These are phyloP conservation scores for Mus spretus DNA, from an alignment of 2,797 vertebrate genomes.

Conservation along the genomic window DNA sequence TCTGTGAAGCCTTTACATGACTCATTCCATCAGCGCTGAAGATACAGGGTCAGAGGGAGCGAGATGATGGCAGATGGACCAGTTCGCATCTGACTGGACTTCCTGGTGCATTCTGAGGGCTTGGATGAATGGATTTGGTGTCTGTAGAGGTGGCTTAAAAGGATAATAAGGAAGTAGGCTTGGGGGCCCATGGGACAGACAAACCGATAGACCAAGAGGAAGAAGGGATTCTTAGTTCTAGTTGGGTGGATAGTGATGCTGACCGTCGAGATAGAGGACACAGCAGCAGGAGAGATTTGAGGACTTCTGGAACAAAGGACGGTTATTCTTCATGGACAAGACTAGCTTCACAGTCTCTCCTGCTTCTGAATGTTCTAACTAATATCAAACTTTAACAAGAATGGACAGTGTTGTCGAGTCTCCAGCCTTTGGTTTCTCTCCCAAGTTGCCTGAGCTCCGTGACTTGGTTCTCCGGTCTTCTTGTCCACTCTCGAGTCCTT, in stretches of 20 bases:
- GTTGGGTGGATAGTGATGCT: not conserved
- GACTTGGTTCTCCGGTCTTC: not conserved
- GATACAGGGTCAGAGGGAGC: not conserved
- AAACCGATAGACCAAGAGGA: not conserved
- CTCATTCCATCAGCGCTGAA: not conserved
- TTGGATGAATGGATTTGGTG: not conserved
- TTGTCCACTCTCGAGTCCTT: slow-evolving; percentile 15
- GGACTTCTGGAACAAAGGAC: not conserved
- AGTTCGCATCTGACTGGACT: not conserved
- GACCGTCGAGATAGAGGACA: not conserved
- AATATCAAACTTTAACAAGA: slow-evolving; percentile 9
- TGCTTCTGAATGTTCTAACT: slow-evolving; percentile 18
- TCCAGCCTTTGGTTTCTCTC: not conserved
- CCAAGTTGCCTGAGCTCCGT: not conserved
- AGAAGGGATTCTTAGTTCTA: not conserved
- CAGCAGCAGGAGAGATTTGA: not conserved
- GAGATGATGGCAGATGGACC: not conserved
- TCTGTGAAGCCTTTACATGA: not conserved
- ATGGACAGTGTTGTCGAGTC: not conserved
- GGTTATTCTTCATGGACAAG: not conserved
- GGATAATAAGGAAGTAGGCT: not conserved
- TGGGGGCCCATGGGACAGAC: not conserved
- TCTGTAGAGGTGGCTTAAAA: not conserved
- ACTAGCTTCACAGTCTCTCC: not conserved
- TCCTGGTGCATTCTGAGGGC: not conserved